Conservation (phyloP, 2,113 vertebrate species). For the Leptobrachium leishanense region DNA sequence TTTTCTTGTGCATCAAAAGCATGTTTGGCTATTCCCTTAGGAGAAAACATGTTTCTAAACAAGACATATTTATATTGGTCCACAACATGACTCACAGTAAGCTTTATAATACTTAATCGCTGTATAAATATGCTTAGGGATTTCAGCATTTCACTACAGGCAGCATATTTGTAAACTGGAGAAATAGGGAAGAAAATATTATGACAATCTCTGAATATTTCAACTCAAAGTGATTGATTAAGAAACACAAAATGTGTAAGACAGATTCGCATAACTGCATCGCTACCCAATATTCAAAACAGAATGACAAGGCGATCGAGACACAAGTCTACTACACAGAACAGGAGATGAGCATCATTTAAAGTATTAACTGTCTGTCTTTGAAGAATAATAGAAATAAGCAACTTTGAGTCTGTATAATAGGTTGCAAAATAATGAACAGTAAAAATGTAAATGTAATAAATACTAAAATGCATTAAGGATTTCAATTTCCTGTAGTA, state of each 20-base stretch:
- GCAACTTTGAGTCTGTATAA: constrained; percentile 27
- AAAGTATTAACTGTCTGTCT: constrained; percentile 13
- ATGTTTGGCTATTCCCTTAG: constrained; percentile 25
- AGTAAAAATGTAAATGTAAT: constrained; percentile 42
- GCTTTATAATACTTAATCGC: constrained; percentile 36
- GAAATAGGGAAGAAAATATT: constrained; percentile 25
- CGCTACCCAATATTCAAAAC: constrained; percentile 11
- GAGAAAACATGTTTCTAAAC: constrained; percentile 20
- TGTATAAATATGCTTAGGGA: constrained; percentile 43
- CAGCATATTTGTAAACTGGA: constrained; percentile 27
- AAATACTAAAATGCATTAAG: background rate
- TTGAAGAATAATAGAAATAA: constrained; percentile 46
- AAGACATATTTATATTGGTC: constrained; percentile 37
- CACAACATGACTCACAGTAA: constrained; percentile 14
- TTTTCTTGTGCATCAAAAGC: constrained; percentile 1
- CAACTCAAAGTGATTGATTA: constrained; percentile 28
- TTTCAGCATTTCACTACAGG: constrained; percentile 17
- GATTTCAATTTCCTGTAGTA: background rate
- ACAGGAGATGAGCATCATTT: constrained; percentile 1
- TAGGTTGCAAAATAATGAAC: constrained; percentile 43
- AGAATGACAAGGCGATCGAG: constrained; percentile 20
- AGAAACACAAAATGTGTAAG: constrained; percentile 37
- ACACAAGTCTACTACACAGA: constrained; percentile 15
- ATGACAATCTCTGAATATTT: constrained; percentile 41
- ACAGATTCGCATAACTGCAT: constrained; percentile 32